Evolutionary conservation across 2,113 vertebrate genomes (phyloP).

Genomic region (Amphilophus citrinellus): DNA sequence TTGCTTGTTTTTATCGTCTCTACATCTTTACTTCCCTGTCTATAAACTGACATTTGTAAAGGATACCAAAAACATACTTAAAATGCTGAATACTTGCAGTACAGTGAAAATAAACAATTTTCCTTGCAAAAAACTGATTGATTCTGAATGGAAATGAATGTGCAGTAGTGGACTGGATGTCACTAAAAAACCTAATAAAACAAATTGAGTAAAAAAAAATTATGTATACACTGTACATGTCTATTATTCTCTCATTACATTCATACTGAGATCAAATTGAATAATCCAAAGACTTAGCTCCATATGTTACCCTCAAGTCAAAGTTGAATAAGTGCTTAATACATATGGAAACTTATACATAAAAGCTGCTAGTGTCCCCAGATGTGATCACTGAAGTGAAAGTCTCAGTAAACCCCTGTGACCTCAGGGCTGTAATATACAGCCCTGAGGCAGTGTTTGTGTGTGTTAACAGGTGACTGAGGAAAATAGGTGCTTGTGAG

Average conservation of each 20-base stretch:
- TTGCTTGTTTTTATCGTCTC: background rate
- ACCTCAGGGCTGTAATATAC: conserved; percentile 20
- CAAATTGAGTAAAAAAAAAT: background rate
- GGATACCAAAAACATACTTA: background rate
- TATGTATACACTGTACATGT: background rate
- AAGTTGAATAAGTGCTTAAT: conserved; percentile 57
- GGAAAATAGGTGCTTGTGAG: conserved; percentile 35
- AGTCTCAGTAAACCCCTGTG: conserved; percentile 62
- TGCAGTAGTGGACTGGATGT: background rate
- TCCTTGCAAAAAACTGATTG: background rate
- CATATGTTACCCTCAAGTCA: conserved; percentile 47
- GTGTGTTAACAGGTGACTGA: conserved; percentile 59
- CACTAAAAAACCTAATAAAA: background rate
- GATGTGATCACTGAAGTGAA: conserved; percentile 40
- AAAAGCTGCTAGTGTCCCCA: conserved; percentile 27
- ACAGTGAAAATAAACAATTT: background rate
- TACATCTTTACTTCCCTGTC: background rate
- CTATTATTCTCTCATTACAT: conserved; percentile 14
- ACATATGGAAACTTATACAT: conserved; percentile 56
- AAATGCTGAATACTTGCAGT: background rate
- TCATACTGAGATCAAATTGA: conserved; percentile 12
- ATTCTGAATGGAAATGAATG: background rate
- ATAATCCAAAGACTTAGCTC: conserved; percentile 19
- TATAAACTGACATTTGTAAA: background rate
- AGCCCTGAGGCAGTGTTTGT: conserved; percentile 57